Percentiles rank a stretch among this genome's conserved stretches.
Evolutionary conservation across 1,140 invertebrate species (phyloP).

Genomic region (Hypsibius dujardini): DNA sequence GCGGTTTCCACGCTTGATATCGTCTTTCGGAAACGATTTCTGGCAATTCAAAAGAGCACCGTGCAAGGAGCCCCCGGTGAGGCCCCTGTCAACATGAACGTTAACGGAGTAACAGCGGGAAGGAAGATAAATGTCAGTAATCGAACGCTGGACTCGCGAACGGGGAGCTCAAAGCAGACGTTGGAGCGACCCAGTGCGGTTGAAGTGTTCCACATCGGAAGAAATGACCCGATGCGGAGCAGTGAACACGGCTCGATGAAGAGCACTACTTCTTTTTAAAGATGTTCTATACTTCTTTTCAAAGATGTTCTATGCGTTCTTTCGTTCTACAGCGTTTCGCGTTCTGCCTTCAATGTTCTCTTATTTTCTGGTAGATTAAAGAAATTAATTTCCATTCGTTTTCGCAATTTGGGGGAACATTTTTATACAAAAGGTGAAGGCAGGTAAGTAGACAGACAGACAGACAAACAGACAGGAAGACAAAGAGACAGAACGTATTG

Average conservation of each 20-base stretch:
- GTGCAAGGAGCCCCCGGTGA: background rate
- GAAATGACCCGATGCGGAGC: background rate
- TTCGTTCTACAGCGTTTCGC: too few species aligned
- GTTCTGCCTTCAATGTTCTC: too few species aligned
- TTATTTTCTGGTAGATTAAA: too few species aligned
- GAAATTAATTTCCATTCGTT: too few species aligned
- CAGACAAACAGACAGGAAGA: too few species aligned
- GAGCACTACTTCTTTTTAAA: conserved; percentile 5
- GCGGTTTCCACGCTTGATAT: conserved; percentile 1
- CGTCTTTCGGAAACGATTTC: conserved; percentile 3
- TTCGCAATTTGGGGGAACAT: too few species aligned
- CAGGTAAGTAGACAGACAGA: too few species aligned
- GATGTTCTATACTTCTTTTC: too few species aligned
- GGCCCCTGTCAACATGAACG: background rate
- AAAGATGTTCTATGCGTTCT: too few species aligned
- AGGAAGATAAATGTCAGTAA: background rate
- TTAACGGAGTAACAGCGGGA: background rate
- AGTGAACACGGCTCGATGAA: background rate
- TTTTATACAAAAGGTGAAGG: too few species aligned
- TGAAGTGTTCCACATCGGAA: background rate
- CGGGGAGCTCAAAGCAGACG: background rate
- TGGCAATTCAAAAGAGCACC: background rate
- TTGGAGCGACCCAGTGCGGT: background rate
- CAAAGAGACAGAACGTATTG: too few species aligned
- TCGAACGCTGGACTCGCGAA: conserved; percentile 8